Evolutionary conservation across 2,797 vertebrate genomes (phyloP).

Genomic region (Moxostoma hubbsi): DNA sequence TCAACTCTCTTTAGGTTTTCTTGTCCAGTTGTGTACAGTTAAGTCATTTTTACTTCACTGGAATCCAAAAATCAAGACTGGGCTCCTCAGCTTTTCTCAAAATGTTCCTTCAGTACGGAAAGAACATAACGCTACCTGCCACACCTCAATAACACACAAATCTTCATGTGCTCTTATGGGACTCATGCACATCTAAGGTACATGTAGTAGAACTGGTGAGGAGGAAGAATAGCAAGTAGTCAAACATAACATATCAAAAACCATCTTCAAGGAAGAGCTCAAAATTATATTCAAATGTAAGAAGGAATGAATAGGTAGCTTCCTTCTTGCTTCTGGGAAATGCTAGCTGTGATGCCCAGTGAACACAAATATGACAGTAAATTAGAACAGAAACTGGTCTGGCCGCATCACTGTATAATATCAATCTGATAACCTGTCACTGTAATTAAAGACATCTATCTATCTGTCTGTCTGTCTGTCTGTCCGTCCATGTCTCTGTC

Average conservation of each 20-base stretch:
- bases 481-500: too few species aligned
- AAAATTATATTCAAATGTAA: background rate
- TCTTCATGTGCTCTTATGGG: background rate
- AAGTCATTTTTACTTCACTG: constrained; percentile 11
- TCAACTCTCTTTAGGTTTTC: constrained; percentile 67
- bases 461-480: too few species aligned
- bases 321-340: background rate
- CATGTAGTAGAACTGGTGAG: background rate
- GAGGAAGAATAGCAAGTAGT: background rate
- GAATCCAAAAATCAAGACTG: background rate
- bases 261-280: background rate
- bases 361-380: background rate
- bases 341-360: background rate
- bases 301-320: background rate
- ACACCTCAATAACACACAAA: constrained; percentile 39
- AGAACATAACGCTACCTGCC: constrained; percentile 6
- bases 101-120: background rate
- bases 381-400: constrained; percentile 4
- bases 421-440: background rate
- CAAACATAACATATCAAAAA: background rate
- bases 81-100: background rate
- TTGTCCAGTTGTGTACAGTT: constrained; percentile 58
- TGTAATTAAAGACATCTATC: too few species aligned
- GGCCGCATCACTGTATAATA: background rate
- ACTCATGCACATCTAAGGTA: background rate